Evolutionary conservation across 1,140 invertebrate species (phyloP).

Genomic region (Drosophila sproati): DNA sequence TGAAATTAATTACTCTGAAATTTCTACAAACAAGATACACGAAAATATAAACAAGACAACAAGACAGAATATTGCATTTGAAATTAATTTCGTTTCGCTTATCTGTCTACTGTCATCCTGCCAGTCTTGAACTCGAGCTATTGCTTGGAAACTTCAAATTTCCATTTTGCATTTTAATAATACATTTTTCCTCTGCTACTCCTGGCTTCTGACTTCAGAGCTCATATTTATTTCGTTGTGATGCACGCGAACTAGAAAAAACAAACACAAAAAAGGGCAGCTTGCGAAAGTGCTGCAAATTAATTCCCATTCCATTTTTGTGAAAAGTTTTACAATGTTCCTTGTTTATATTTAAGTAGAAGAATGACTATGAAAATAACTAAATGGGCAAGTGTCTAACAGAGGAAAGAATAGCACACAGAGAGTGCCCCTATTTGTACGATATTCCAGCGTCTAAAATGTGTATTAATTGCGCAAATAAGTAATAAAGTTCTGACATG

Average conservation of each 20-base stretch:
- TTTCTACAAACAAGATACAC: background rate
- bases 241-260: constrained; percentile 23
- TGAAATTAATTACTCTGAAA: constrained; percentile 23
- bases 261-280: constrained; percentile 5
- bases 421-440: background rate
- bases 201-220: background rate
- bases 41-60: background rate
- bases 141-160: constrained; percentile 23
- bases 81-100: constrained; percentile 61
- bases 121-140: constrained; percentile 28
- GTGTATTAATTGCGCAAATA: constrained; percentile 20
- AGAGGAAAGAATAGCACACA: background rate
- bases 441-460: background rate
- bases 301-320: constrained; percentile 50
- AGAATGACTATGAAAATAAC: background rate
- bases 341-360: background rate
- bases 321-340: background rate
- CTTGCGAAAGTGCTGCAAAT: constrained; percentile 55
- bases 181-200: constrained; percentile 6
- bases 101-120: constrained; percentile 53
- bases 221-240: constrained; percentile 65
- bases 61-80: constrained; percentile 44
- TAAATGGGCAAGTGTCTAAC: too few species aligned
- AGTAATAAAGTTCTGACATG: constrained; percentile 44
- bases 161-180: constrained; percentile 26